Conservation (phyloP, 2,113 vertebrate species). For the Chroicocephalus ridibundus region DNA sequence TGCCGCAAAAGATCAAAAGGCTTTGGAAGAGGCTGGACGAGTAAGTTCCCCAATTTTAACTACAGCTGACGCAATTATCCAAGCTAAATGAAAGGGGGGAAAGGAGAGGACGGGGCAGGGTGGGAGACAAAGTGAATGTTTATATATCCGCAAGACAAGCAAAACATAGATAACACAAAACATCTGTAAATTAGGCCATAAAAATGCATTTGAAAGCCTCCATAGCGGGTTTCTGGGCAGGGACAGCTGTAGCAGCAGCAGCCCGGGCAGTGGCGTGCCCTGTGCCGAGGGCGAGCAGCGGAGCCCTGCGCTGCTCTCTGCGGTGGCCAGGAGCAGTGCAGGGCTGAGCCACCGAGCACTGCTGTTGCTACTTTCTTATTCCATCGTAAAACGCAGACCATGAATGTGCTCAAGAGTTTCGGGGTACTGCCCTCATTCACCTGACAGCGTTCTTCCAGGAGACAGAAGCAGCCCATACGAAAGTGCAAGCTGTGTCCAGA, state of each 20-base stretch:
- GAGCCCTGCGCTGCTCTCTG: not conserved
- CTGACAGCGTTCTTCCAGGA: not conserved
- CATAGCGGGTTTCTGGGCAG: not conserved
- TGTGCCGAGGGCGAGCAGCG: fast-evolving
- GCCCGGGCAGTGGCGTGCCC: fast-evolving
- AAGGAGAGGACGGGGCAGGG: not conserved
- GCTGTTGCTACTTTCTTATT: not conserved
- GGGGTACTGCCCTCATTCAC: not conserved
- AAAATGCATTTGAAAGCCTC: not conserved
- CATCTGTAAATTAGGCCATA: not conserved
- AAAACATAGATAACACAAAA: not conserved
- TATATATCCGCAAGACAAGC: not conserved
- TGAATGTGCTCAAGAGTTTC: not conserved
- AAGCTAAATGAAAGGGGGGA: not conserved
- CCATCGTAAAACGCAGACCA: not conserved
- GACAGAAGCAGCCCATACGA: not conserved
- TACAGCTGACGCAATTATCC: not conserved
- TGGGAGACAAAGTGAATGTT: not conserved
- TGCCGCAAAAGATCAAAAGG: constrained; percentile 74
- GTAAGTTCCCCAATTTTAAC: constrained; percentile 57
- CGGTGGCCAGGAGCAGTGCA: not conserved
- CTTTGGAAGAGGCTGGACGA: constrained; percentile 76
- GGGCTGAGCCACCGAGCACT: not conserved
- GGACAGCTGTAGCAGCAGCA: not conserved
- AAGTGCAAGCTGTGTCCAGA: not conserved